Evolutionary conservation across 2,797 vertebrate genomes (phyloP), one percentile per base, ranked within the genome.

Genomic region (Falco peregrinus): DNA sequence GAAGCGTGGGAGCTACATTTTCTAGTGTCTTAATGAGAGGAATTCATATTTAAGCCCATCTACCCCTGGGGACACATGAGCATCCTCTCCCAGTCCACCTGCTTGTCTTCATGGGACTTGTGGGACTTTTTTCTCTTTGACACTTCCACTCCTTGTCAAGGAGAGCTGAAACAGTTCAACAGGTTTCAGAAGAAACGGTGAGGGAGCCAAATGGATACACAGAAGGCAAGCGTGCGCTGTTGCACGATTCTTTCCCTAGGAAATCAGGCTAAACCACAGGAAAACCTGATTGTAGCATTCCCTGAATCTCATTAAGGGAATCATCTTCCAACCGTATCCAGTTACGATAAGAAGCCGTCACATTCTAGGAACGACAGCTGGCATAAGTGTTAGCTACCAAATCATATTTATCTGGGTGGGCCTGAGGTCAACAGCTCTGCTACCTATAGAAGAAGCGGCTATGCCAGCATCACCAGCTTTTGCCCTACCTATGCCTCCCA

Each of bases 21-120:
- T 13, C 37, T 65, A 33, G 2, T 63, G 29, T 33, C 17, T 65
- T 64, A 20, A n/a, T 10, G 45, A 76, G 45, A 70, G 22, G 8
- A 61, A 41, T 12, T 69, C 37, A 50, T 15, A 12, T 61, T 33
- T 71, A 60, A 71, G 31, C 9, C 7, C 2, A 0, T 14, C 31
- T 67, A 0, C 31, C 5, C 0, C 12, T 16, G 3, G 13, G 25
- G 5, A 60, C 11, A 37, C 1, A 3, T 11, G 4, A 60, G 7
- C 10, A 9, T 79, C 6, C 16, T 77, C n/a, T 47, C 37, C 18
- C 26, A 65, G 33, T 9, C 33, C 3, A 1, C 5, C 41, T 25
- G 1, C 7, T 69, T 57, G 17, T 37, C 80, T 63, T 74, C 57
- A 47, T 1, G 3, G 7, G 11, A 8, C 6, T 60, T n/a, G 28